phyloP scores from a whole-genome alignment of 2,113 vertebrate species.

The Hippocampus mohnikei region DNA sequence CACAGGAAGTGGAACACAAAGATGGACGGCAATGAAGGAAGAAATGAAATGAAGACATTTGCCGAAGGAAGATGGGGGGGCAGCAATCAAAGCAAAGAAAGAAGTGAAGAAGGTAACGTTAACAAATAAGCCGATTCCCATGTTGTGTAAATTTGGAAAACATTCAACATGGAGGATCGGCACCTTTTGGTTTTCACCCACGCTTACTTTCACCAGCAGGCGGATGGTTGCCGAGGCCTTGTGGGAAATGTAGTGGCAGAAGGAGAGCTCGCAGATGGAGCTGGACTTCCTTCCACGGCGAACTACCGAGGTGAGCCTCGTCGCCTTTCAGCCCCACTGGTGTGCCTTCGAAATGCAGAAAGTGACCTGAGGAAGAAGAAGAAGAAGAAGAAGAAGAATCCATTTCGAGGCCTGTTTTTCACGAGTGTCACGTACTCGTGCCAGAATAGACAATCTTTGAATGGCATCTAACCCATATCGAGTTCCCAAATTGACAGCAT shows the following conservation, averaged over 20 bases:
- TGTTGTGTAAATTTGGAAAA: background rate
- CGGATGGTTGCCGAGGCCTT: constrained; percentile 79
- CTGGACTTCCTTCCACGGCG: constrained; percentile 84
- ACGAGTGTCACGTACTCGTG: background rate
- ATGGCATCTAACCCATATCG: background rate
- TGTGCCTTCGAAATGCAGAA: constrained; percentile 82
- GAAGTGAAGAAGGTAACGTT: too few species aligned
- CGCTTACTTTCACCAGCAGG: constrained; percentile 83
- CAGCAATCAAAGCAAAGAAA: background rate
- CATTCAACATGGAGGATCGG: background rate
- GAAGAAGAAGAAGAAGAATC: too few species aligned
- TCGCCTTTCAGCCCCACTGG: constrained; percentile 78
- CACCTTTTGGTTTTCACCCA: background rate
- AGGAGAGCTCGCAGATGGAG: constrained; percentile 76
- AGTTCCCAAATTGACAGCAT: background rate
- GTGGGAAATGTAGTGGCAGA: constrained; percentile 89
- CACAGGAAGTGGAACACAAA: background rate
- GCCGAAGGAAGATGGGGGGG: background rate
- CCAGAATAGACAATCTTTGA: too few species aligned
- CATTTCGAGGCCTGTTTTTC: background rate
- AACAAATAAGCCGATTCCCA: too few species aligned
- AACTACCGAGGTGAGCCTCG: constrained; percentile 83
- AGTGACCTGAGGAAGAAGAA: constrained; percentile 77
- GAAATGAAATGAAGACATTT: too few species aligned
- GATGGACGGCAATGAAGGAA: too few species aligned